phyloP scores from a whole-genome alignment of 2,797 vertebrate genomes.

The Rhinella marina region DNA sequence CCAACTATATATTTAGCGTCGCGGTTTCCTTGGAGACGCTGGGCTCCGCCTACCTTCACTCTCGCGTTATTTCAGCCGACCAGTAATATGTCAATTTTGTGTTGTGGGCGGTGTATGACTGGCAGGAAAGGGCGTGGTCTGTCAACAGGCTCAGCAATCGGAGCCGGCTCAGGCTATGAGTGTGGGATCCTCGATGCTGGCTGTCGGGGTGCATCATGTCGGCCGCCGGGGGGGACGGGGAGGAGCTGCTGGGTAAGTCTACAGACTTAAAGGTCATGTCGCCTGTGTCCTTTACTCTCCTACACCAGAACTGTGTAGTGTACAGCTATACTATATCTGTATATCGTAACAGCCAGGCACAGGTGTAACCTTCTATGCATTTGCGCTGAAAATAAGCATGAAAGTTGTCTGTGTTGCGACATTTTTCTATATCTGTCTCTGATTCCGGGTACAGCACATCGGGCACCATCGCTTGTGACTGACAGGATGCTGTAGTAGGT shows the following conservation, averaged over 20 bases:
- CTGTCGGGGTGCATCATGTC: constrained; percentile 19
- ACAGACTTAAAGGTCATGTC: no score
- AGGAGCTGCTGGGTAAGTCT: constrained; percentile 38
- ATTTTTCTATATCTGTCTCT: no score
- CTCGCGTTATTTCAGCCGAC: not conserved
- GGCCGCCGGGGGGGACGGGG: not conserved
- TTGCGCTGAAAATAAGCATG: no score
- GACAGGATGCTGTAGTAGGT: no score
- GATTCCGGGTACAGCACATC: no score
- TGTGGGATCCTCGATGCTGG: not conserved
- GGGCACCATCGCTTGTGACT: no score
- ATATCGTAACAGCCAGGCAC: no score
- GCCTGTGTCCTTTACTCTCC: no score
- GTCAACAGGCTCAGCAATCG: not conserved
- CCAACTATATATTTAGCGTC: not conserved
- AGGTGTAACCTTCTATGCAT: no score
- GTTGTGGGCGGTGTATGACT: not conserved
- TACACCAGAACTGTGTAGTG: no score
- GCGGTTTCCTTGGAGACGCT: constrained; percentile 10
- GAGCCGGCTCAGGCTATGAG: constrained; percentile 17
- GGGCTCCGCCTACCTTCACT: not conserved
- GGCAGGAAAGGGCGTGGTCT: not conserved
- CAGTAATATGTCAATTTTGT: not conserved
- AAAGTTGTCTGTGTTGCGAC: no score
- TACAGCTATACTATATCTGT: no score